Percentiles rank a stretch among this genome's conserved stretches.
These are phyloP conservation scores for Conchocele bisecta DNA, from an alignment of 2,888 invertebrate species.

Conservation along the genomic window DNA sequence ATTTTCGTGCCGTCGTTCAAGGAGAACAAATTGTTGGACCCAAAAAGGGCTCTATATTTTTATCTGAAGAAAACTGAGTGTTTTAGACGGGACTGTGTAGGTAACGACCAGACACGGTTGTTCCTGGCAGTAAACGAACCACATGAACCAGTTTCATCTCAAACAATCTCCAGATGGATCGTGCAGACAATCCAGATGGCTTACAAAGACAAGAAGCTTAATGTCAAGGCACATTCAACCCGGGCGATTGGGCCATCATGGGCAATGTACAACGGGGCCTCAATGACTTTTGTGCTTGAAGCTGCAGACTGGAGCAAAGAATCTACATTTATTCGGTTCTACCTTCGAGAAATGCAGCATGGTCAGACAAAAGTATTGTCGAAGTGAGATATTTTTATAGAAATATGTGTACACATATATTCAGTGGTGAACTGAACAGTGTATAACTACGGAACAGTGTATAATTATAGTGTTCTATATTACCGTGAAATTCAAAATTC, in stretches of 20 bases:
- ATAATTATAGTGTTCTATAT: no score
- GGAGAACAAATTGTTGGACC: conserved; percentile 29
- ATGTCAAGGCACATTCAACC: conserved; percentile 34
- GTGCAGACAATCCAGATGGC: conserved; percentile 28
- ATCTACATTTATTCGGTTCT: conserved; percentile 35
- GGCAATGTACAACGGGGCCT: conserved; percentile 39
- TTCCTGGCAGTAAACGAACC: conserved; percentile 45
- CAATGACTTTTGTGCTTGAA: conserved; percentile 20
- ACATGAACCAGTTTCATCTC: conserved; percentile 36
- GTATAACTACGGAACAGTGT: no score
- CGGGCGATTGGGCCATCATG: conserved; percentile 36
- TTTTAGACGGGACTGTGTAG: conserved; percentile 15
- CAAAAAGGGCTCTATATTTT: conserved; percentile 22
- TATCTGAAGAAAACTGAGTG: conserved; percentile 34
- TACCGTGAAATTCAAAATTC: no score
- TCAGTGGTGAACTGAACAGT: no score
- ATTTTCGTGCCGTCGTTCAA: conserved; percentile 29
- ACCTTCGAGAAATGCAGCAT: conserved; percentile 24
- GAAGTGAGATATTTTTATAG: no score
- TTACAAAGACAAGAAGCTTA: conserved; percentile 15
- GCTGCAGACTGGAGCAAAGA: conserved; percentile 39
- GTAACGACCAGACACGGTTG: no score
- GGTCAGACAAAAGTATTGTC: no score
- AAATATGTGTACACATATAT: no score
- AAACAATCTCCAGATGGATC: conserved; percentile 49